Evolutionary conservation across 2,797 vertebrate genomes (phyloP).

Genomic region (Sebastes jordani): DNA sequence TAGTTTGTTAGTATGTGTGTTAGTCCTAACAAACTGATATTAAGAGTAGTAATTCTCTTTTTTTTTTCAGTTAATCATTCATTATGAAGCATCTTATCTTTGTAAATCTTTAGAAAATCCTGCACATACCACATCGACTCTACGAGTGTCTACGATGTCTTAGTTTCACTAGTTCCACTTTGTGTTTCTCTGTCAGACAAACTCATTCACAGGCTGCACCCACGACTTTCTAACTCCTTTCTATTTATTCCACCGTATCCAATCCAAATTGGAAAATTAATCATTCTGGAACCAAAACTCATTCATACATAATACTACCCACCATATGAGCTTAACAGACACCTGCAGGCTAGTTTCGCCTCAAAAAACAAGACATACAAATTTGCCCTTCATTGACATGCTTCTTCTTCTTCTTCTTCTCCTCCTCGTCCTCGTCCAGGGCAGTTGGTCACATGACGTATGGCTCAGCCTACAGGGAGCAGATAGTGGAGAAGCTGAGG

Average conservation of each 20-base stretch:
- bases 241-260: too few species aligned
- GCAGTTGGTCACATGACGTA: conserved; percentile 92
- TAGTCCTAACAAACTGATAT: not conserved
- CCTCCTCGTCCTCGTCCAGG: conserved; percentile 73
- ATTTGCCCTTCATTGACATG: not conserved
- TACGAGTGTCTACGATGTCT: not conserved
- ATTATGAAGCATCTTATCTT: not conserved
- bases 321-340: not conserved
- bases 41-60: not conserved
- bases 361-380: not conserved
- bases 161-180: not conserved
- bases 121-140: not conserved
- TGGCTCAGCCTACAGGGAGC: conserved; percentile 87
- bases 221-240: too few species aligned
- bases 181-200: not conserved
- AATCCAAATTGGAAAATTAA: not conserved
- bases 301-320: not conserved
- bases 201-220: not conserved
- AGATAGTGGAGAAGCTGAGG: conserved; percentile 91
- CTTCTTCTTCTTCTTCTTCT: not conserved
- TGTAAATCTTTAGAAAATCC: not conserved
- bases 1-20: too few species aligned
- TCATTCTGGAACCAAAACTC: not conserved
- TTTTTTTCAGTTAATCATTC: not conserved
- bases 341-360: not conserved